phyloP scores from a whole-genome alignment of 2,888 invertebrate genomes.

The Ochropleura leucogaster region DNA sequence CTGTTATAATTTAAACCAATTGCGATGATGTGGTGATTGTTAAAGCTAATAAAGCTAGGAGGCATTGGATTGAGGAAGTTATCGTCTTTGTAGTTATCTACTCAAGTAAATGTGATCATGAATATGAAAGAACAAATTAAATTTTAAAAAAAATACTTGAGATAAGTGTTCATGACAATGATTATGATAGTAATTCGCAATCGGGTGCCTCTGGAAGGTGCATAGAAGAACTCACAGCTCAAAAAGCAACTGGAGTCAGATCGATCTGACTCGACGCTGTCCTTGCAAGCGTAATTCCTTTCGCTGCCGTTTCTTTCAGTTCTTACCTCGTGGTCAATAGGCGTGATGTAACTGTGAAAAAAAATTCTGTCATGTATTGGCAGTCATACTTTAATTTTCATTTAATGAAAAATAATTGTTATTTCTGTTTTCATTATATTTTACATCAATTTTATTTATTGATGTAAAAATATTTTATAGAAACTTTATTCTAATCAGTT shows the following conservation, averaged over 20 bases:
- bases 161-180: not conserved
- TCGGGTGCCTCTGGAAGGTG: constrained; percentile 58
- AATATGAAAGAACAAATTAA: not conserved
- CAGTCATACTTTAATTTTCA: no score
- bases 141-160: not conserved
- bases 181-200: constrained; percentile 13
- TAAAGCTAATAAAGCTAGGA: constrained; percentile 58
- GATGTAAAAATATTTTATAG: not conserved
- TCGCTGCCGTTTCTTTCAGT: constrained; percentile 72
- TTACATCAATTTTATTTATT: not conserved
- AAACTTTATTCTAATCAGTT: not conserved
- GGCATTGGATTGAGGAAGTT: constrained; percentile 38
- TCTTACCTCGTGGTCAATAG: constrained; percentile 89
- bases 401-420: no score
- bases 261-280: constrained; percentile 81
- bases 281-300: constrained; percentile 81
- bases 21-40: not conserved
- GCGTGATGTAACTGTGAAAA: constrained; percentile 85
- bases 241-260: constrained; percentile 90
- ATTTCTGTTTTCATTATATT: not conserved
- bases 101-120: not conserved
- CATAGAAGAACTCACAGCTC: constrained; percentile 85
- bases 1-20: not conserved
- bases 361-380: no score
- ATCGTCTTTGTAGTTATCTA: not conserved